Conservation (phyloP, 2,888 invertebrate genomes). For the Choreutis nemorana region DNA sequence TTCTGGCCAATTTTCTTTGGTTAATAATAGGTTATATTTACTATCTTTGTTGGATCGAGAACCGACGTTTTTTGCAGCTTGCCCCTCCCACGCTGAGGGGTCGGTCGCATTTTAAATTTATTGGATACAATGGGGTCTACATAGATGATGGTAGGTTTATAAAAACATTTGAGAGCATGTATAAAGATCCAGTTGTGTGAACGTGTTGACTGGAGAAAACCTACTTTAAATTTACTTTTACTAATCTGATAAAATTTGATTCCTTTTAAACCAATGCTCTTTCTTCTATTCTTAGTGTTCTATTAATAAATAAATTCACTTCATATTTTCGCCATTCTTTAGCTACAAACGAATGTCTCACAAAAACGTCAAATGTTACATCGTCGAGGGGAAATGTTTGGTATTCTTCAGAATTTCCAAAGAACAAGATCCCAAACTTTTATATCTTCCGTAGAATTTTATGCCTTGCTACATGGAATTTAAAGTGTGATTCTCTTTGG, state of each 20-base stretch:
- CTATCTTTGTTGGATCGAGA: constrained; percentile 49
- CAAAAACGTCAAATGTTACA: constrained; percentile 66
- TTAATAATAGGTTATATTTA: constrained; percentile 58
- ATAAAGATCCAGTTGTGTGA: too few relatives aligned
- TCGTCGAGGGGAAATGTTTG: constrained; percentile 61
- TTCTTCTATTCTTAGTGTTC: too few relatives aligned
- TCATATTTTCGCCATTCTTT: constrained; percentile 58
- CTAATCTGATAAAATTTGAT: too few relatives aligned
- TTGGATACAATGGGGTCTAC: too few relatives aligned
- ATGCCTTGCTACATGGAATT: accelerated
- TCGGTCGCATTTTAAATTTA: constrained; percentile 26
- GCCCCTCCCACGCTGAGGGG: constrained; percentile 37
- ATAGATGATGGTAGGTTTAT: too few relatives aligned
- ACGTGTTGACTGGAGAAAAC: too few relatives aligned
- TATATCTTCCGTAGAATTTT: constrained; percentile 12
- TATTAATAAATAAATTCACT: constrained; percentile 26
- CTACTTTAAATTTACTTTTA: too few relatives aligned
- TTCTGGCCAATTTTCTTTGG: constrained; percentile 55
- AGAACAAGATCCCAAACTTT: constrained; percentile 9
- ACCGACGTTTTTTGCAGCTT: constrained; percentile 56
- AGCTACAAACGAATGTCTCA: constrained; percentile 45
- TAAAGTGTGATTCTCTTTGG: constrained; percentile 14
- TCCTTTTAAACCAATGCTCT: too few relatives aligned
- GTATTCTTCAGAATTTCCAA: constrained; percentile 38
- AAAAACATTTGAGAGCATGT: too few relatives aligned